These are phyloP conservation scores for Leptosomus discolor DNA, from an alignment of 2,113 vertebrate genomes.

Conservation along the genomic window DNA sequence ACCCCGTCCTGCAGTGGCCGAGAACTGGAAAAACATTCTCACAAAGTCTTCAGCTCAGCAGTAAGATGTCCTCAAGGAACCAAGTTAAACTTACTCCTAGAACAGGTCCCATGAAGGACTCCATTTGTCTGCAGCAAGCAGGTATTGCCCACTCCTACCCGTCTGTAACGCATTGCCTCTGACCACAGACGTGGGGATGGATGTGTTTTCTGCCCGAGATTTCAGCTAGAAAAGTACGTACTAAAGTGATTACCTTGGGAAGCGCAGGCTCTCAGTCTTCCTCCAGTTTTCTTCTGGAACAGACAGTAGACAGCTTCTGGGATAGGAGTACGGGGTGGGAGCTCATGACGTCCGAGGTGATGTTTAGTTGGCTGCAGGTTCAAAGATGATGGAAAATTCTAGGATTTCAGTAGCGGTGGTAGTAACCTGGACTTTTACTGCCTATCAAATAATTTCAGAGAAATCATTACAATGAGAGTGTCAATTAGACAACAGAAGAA, in stretches of 20 bases:
- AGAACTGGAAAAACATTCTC: background rate
- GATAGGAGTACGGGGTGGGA: background rate
- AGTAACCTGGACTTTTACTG: background rate
- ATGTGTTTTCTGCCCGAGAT: rapidly evolving
- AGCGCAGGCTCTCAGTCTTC: background rate
- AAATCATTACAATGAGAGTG: background rate
- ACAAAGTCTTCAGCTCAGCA: background rate
- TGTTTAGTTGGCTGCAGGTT: background rate
- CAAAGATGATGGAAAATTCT: background rate
- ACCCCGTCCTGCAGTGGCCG: background rate
- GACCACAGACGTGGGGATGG: background rate
- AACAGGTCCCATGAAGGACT: background rate
- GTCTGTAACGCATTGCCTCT: background rate
- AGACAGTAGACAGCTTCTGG: background rate
- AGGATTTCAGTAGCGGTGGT: background rate
- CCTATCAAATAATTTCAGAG: background rate
- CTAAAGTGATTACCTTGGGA: background rate
- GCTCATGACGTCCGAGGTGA: background rate
- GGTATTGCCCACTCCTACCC: background rate
- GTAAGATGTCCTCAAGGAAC: background rate
- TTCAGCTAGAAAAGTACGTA: background rate
- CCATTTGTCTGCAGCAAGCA: background rate
- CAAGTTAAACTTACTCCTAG: background rate
- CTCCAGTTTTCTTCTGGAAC: background rate
- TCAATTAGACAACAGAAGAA: background rate